Evolutionary conservation across 2,797 vertebrate species (phyloP).

Genomic region (Cynopterus sphinx): DNA sequence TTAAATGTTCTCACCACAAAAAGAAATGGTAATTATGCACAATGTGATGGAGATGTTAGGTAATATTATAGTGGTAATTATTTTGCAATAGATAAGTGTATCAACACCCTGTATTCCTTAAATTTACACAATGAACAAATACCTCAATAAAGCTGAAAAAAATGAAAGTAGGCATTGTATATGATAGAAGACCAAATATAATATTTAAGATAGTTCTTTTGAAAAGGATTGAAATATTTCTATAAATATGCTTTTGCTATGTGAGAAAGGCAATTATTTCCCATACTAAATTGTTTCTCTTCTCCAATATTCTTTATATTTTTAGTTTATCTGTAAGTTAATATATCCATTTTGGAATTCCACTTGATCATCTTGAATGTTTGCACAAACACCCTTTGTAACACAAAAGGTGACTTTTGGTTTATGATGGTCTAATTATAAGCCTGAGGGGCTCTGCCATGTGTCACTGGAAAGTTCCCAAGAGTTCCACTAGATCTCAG

Average conservation of each 20-base stretch:
- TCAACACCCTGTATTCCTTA: neutral
- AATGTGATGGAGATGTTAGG: neutral
- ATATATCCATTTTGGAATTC: neutral
- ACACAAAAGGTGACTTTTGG: neutral
- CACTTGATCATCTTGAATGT: neutral
- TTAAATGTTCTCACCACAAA: neutral
- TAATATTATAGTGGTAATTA: neutral
- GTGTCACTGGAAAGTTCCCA: neutral
- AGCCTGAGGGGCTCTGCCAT: neutral
- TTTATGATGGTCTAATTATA: constrained; percentile 16
- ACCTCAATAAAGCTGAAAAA: neutral
- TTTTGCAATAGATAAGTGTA: neutral
- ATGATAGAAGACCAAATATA: constrained; percentile 37
- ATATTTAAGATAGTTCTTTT: neutral
- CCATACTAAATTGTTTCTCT: neutral
- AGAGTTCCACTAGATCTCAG: neutral
- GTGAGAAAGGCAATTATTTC: constrained; percentile 5
- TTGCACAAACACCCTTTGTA: neutral
- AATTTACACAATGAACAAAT: neutral
- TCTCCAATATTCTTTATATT: neutral
- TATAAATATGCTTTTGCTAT: neutral
- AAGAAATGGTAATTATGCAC: neutral
- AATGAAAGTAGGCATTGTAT: neutral
- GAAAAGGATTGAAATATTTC: neutral
- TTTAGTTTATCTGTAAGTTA: neutral